Evolutionary conservation across 1,140 invertebrate genomes (phyloP), one percentile per base, ranked within the genome.

Genomic region (Neoseiulus cucumeris): DNA sequence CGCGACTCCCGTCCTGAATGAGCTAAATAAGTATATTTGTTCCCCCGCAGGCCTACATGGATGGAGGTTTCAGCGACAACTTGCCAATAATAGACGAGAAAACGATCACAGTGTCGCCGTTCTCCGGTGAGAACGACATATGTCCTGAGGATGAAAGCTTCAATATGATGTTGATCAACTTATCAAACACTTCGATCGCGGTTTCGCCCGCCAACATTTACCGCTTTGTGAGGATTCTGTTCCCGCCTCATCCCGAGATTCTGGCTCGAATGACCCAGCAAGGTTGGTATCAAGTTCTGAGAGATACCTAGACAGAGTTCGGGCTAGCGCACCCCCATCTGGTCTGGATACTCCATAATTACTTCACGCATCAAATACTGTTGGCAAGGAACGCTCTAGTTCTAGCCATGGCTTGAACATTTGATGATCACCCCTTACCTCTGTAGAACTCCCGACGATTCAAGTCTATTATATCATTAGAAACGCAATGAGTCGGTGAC

Each of bases 71-170:
- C 72, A 93, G 89, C 66, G 87, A 98, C 71, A 98, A 98, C 79
- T 78, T 97, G 69, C 92, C 93, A 1, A 84, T 87, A 1, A 74
- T 96, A 14, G 90, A 98, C 75, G 86, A 91, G 73, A 86, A 94
- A 72, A 98, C 95, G 0, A 86, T 98, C 66, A 97, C 93, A 0
- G 88, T 98, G 25, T 92, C 88, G 72, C 95, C 95, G 0, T 98
- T 98, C 77, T 90, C 90, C 72, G 95, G 95, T 0, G 93, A 98
- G 76, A 90, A 85, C 73, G 94, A 98, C 74, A 98, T 99, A 70
- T 99, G 95, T 77, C 95, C 95, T 0, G 80, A 85, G 64, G 94
- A 98, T 75, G 79, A 84, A 72, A 69, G 72, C 67, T 72, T 70
- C 66, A 72, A 74, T 69, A 70, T 68, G 72, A 75, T 79, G 67